phyloP scores from a whole-genome alignment of 2,797 vertebrate genomes.

The Mycteria americana region DNA sequence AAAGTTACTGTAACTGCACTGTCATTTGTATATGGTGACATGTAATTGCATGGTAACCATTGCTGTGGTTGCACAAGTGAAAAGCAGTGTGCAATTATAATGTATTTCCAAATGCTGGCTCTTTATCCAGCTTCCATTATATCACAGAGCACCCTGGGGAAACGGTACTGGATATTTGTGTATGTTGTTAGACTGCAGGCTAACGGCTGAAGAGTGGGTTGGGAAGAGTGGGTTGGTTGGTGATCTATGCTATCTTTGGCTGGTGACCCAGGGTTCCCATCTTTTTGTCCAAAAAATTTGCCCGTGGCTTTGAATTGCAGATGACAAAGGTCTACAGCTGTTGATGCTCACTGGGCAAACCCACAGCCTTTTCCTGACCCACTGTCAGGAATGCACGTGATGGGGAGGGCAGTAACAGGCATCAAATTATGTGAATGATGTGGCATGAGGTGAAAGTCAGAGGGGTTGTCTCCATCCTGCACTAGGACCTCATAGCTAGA shows the following conservation, averaged over 20 bases:
- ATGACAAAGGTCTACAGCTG: not conserved
- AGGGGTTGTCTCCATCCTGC: not conserved
- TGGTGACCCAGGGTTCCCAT: not conserved
- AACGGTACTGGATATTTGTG: not conserved
- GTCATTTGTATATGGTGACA: constrained; percentile 74
- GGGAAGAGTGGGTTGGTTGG: not conserved
- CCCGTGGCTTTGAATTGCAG: not conserved
- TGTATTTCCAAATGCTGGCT: constrained; percentile 51
- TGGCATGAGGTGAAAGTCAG: not conserved
- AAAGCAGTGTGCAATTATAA: constrained; percentile 58
- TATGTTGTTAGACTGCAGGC: not conserved
- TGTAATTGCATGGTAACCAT: constrained; percentile 73
- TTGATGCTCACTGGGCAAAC: not conserved
- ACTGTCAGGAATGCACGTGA: not conserved
- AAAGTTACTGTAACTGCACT: constrained; percentile 74
- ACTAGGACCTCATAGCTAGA: not conserved
- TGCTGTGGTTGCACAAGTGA: constrained; percentile 43
- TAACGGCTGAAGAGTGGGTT: not conserved
- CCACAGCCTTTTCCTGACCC: not conserved
- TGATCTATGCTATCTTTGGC: not conserved
- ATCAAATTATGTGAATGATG: not conserved
- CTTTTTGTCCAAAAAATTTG: not conserved
- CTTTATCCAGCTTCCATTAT: not conserved
- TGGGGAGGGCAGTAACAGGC: not conserved
- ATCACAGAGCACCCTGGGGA: not conserved